Percentiles rank a stretch among this genome's conserved stretches.
Conservation (phyloP, 1,140 invertebrate species). For the Penaeus vannamei region DNA sequence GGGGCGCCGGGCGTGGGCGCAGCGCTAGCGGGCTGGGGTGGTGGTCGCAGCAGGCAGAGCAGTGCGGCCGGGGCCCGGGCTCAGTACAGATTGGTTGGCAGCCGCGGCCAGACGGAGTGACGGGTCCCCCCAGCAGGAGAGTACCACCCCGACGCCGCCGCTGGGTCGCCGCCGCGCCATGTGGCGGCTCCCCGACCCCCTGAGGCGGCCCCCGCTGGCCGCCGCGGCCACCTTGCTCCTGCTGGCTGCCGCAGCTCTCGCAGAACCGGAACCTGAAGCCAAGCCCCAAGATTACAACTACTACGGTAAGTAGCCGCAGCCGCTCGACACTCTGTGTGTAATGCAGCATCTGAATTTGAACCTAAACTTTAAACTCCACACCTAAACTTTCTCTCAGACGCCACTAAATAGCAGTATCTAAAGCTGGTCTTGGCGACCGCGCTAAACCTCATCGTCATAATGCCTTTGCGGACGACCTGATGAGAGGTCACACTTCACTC, state of each 20-base stretch:
- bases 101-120: conserved; percentile 43
- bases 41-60: background rate
- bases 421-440: too few species aligned
- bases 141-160: conserved; percentile 37
- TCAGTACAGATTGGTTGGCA: conserved; percentile 45
- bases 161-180: conserved; percentile 35
- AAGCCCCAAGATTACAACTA: conserved; percentile 49
- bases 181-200: conserved; percentile 37
- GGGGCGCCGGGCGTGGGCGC: conserved; percentile 15
- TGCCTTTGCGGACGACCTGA: too few species aligned
- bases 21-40: background rate
- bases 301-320: conserved; percentile 19
- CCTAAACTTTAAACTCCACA: conserved; percentile 9
- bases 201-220: conserved; percentile 20
- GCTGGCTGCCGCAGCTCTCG: conserved; percentile 4
- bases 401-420: too few species aligned
- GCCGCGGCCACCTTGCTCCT: conserved; percentile 16
- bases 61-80: conserved; percentile 52
- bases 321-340: background rate
- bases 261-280: conserved; percentile 49
- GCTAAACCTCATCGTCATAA: too few species aligned
- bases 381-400: conserved; percentile 20
- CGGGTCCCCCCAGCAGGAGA: conserved; percentile 16
- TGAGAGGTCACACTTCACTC: too few species aligned
- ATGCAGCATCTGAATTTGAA: background rate